Evolutionary conservation across 2,888 invertebrate species (phyloP), one percentile per base, ranked within the genome.

Genomic region (Autographa gamma): DNA sequence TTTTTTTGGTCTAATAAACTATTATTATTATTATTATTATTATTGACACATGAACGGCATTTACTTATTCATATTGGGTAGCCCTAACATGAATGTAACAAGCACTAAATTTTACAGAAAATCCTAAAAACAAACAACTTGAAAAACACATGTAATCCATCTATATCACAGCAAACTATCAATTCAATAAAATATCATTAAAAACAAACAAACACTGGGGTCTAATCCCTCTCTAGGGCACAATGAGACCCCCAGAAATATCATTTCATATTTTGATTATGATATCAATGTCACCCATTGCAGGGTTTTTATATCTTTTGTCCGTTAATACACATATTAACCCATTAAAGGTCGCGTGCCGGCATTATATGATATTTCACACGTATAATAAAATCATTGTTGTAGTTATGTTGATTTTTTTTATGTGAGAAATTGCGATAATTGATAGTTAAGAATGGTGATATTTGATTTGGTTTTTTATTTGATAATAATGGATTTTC

Each of bases 181-280:
- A 91, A 88, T 91, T 87, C 76, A 85, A 87, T 85, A 90, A 90
- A 92, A 90, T 87, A 89, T 89, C 88, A 92, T 91, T 91, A 89
- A 89, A 90, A 79, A 84, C 77, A 82, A 82, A 92, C 91, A 93
- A 90, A 90, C 88, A 89, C 77, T 78, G 80, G 89, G 86, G 9
- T 60, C 71, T 85, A 90, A 90, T 90, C 91, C 91, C 89, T 84
- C 87, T 90, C 85, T 83, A 89, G 90, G 89, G 91, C 83, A 73
- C 81, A 83, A 77, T 83, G 80, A 77, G 73, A 88, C 89, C 92
- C 92, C 89, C 88, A 85, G 79, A 89, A 93, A 93, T 93, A 93
- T 93, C 89, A 93, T 92, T 93, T 94, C 94, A 95, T 95, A 95
- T 95, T 95, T 95, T 93, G 94, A 95, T 95, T 94, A 94, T 93